Conservation (phyloP, 2,113 vertebrate genomes). For the Microtus pennsylvanicus region DNA sequence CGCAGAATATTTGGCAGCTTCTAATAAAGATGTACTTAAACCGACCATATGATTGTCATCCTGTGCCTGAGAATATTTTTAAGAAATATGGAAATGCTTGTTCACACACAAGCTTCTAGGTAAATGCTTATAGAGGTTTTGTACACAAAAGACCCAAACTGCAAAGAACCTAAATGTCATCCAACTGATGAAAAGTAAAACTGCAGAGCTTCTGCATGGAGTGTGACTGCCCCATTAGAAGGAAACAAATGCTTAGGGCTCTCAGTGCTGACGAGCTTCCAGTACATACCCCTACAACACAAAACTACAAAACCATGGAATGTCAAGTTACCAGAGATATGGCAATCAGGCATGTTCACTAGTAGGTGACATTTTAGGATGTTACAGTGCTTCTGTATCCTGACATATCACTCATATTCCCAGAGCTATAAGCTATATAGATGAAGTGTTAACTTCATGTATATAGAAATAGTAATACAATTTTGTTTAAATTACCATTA, state of each 20-base stretch:
- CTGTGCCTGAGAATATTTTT: conserved; percentile 8
- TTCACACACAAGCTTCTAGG: neutral
- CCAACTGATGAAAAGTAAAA: neutral
- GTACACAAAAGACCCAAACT: neutral
- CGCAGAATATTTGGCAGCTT: neutral
- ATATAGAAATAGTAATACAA: neutral
- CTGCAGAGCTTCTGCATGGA: neutral
- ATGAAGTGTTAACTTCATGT: neutral
- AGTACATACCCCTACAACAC: neutral
- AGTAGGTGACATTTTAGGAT: neutral
- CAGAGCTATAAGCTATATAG: neutral
- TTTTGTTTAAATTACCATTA: conserved; percentile 21
- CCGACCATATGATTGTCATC: neutral
- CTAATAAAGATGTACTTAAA: neutral
- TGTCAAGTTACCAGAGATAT: neutral
- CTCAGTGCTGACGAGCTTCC: neutral
- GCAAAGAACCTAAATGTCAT: neutral
- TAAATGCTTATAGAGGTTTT: neutral
- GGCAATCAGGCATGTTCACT: neutral
- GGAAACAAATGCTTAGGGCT: neutral
- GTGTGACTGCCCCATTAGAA: neutral
- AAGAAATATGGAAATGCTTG: neutral
- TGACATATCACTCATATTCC: neutral
- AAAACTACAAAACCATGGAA: neutral
- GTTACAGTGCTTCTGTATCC: neutral